Conservation (phyloP, 2,888 invertebrate genomes). For the Prenolepis imparis region DNA sequence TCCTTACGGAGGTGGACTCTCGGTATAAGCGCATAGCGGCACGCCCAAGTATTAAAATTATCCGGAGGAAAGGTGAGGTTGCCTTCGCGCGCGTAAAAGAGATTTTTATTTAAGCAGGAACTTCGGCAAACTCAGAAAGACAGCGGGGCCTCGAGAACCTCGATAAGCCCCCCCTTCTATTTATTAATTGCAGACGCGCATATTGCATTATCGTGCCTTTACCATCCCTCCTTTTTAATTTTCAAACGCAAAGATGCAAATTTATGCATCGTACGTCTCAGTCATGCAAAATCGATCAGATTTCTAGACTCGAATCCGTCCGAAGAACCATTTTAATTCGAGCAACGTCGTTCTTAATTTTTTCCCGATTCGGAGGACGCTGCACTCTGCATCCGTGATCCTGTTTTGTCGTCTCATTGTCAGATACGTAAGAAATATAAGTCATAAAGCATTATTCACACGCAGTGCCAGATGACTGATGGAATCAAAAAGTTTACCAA, state of each 20-base stretch:
- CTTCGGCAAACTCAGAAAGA: constrained; percentile 8
- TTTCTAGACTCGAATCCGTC: not conserved
- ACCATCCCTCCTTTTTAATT: not conserved
- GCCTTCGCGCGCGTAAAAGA: not conserved
- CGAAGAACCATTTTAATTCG: not conserved
- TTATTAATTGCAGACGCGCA: constrained; percentile 59
- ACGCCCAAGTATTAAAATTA: constrained; percentile 65
- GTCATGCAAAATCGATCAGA: not conserved
- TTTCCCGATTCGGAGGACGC: not conserved
- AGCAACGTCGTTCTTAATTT: constrained; percentile 8
- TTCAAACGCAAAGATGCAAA: not conserved
- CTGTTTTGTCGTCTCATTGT: constrained; percentile 17
- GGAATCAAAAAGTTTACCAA: constrained; percentile 64
- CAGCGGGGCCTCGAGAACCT: not conserved
- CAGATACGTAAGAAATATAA: constrained; percentile 12
- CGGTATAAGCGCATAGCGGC: constrained; percentile 5
- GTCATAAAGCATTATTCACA: constrained; percentile 14
- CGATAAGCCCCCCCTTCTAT: constrained; percentile 4
- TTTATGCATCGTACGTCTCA: not conserved
- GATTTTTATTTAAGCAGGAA: constrained; percentile 54
- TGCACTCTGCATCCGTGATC: not conserved
- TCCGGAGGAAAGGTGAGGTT: constrained; percentile 23
- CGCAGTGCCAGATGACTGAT: constrained; percentile 46
- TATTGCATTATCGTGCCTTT: not conserved
- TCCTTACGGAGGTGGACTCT: constrained; percentile 63